These are phyloP conservation scores for Synergus laeviventris DNA, from an alignment of 2,888 invertebrate genomes.

Conservation along the genomic window DNA sequence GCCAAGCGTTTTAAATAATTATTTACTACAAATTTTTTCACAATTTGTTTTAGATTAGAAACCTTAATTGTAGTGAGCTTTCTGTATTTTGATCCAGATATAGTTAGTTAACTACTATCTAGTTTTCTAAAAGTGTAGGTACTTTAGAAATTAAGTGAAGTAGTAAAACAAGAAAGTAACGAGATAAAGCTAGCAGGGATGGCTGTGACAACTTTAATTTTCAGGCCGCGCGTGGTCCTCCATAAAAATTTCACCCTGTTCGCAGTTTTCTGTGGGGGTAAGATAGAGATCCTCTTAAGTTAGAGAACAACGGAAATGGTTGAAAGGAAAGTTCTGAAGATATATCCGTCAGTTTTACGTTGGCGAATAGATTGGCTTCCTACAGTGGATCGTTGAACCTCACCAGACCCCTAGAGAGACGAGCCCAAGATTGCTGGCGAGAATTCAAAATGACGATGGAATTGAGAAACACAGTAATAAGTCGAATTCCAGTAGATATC, in stretches of 20 bases:
- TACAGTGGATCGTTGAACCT: not conserved
- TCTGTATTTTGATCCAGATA: too few relatives aligned
- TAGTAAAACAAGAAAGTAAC: too few relatives aligned
- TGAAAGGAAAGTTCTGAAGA: conserved; percentile 11
- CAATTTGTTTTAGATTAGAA: too few relatives aligned
- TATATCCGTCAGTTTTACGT: conserved; percentile 4
- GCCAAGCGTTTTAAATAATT: too few relatives aligned
- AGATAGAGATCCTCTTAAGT: too few relatives aligned
- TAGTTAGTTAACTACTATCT: too few relatives aligned
- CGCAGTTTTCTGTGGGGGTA: not conserved
- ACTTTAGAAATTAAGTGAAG: too few relatives aligned
- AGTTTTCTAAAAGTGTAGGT: too few relatives aligned
- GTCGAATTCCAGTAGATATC: conserved; percentile 18
- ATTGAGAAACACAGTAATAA: conserved; percentile 31
- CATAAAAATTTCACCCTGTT: not conserved
- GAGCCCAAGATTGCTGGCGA: conserved; percentile 31
- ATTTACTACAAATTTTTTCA: too few relatives aligned
- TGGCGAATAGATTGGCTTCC: conserved; percentile 14
- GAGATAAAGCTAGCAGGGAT: too few relatives aligned
- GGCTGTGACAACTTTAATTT: conserved; percentile 3
- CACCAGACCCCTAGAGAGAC: conserved; percentile 1
- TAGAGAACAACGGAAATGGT: not conserved
- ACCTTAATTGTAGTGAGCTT: too few relatives aligned
- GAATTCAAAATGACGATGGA: conserved; percentile 26
- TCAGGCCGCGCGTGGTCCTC: not conserved